Evolutionary conservation across 2,113 vertebrate species (phyloP), one percentile per base, ranked within the genome.

Genomic region (Chlamydotis undulata): DNA sequence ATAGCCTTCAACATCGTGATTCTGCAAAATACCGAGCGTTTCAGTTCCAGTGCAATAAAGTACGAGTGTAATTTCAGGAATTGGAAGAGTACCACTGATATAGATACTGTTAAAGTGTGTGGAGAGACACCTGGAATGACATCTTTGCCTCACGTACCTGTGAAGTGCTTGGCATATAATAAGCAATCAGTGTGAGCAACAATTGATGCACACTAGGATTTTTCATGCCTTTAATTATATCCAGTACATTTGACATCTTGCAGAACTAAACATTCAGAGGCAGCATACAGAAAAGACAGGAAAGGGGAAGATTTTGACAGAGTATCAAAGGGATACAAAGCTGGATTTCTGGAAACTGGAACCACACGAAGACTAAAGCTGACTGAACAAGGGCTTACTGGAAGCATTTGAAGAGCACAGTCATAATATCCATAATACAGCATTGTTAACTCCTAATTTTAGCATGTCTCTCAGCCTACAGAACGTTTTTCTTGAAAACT

Each of bases 321-420:
- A 71, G 26, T n/a, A 76, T 87, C 87, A 82, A 89, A 87, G 57
- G 87, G 47, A 61, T 76, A 53, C 31, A 68, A 69, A 91, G 70
- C 50, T 83, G 47, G 19, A 70, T 96, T 96, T 92, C 74, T 91
- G 67, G 55, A 84, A 87, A 83, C 28, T 50, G 55, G 70, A 76
- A 53, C 79, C 41, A 67, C 53, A 77, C 1, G 1, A 87, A 94
- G 45, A 74, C 61, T 85, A 83, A 87, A 89, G 59, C 65, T 64
- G 59, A 50, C 63, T 85, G 74, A 94, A 85, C 41, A 94, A 91
- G 67, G 45, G n/a, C 50, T 93, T 89, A 73, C 22, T 41, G 67
- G 61, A 91, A 91, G 18, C 23, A 61, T 65, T 87, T 76, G 74
- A 95, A 91, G 37, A 79, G 70, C 31, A 83, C 21, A 68, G 67